phyloP scores from a whole-genome alignment of 2,888 invertebrate species.

The Microctonus aethiopoides region DNA sequence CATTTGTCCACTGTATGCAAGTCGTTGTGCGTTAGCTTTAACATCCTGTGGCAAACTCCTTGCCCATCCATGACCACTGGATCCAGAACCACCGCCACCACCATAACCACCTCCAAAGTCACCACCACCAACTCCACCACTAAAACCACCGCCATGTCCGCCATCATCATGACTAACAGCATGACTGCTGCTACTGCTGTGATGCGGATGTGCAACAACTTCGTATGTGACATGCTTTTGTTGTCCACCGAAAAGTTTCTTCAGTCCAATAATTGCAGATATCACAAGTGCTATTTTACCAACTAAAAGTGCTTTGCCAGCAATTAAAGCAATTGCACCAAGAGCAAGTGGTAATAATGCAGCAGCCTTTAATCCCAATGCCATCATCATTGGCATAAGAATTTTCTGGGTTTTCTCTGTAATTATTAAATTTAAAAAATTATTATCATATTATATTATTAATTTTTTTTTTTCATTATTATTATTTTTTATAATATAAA shows the following conservation, averaged over 20 bases:
- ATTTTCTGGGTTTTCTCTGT: conserved; percentile 79
- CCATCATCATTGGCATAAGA: conserved; percentile 80
- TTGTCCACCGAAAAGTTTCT: conserved; percentile 80
- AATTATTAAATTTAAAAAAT: conserved; percentile 27
- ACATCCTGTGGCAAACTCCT: conserved; percentile 70
- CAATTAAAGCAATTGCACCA: conserved; percentile 85
- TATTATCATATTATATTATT: not conserved
- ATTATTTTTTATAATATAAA: not conserved
- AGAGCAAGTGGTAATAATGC: conserved; percentile 82
- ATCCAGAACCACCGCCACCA: conserved; percentile 74
- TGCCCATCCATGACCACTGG: conserved; percentile 77
- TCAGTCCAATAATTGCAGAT: conserved; percentile 85
- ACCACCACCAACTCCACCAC: conserved; percentile 71
- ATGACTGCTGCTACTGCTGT: conserved; percentile 76
- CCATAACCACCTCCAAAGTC: conserved; percentile 71
- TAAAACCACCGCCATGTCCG: conserved; percentile 70
- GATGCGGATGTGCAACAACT: conserved; percentile 87
- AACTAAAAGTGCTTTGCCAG: conserved; percentile 85
- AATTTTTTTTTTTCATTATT: not conserved
- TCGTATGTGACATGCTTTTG: conserved; percentile 90
- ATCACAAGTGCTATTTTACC: conserved; percentile 87
- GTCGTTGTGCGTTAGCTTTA: conserved; percentile 72
- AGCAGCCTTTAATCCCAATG: conserved; percentile 82
- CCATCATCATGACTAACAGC: conserved; percentile 78
- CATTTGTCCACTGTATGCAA: conserved; percentile 84